phyloP scores from a whole-genome alignment of 92 coral and sea anemone species.

The Parazoanthus swiftii region DNA sequence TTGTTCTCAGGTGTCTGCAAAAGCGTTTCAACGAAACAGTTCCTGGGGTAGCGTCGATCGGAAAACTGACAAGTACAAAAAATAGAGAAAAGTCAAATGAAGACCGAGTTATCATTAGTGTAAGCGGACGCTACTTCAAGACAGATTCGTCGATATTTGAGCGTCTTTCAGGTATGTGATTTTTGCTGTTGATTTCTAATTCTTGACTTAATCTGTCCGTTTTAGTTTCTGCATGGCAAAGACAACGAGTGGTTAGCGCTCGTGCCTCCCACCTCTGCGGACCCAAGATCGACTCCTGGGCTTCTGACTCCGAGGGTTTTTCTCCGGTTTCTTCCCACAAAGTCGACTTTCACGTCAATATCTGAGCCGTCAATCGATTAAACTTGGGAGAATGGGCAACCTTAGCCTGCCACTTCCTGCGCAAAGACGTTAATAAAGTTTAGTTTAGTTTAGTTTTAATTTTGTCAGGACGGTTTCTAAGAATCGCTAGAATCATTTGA shows the following conservation, averaged over 20 bases:
- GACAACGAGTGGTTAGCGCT: too few relatives aligned
- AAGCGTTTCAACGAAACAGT: not conserved
- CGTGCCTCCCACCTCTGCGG: too few relatives aligned
- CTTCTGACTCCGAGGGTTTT: too few relatives aligned
- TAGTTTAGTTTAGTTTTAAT: not conserved
- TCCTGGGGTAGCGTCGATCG: not conserved
- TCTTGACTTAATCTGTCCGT: not conserved
- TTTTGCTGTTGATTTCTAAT: not conserved
- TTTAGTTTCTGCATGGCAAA: not conserved
- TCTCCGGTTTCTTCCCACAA: too few relatives aligned
- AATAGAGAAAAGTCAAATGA: not conserved
- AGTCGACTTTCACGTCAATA: too few relatives aligned
- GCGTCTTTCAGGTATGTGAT: conserved; percentile 80
- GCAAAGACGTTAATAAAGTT: too few relatives aligned
- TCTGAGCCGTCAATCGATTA: too few relatives aligned
- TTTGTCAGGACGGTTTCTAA: not conserved
- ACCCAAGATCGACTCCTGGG: too few relatives aligned
- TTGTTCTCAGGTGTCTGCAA: conserved; percentile 12
- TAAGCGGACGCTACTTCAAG: conserved; percentile 84
- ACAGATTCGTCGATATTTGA: conserved; percentile 72
- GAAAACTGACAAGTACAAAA: conserved; percentile 14
- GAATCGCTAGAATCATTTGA: not conserved
- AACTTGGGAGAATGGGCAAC: not conserved
- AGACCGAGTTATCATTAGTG: conserved; percentile 71
- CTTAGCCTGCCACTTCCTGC: too few relatives aligned